A percentile compares a stretch with the other conserved stretches of the same genome.
Conservation (phyloP, 2,113 vertebrate genomes). For the Alexandromys fortis region DNA sequence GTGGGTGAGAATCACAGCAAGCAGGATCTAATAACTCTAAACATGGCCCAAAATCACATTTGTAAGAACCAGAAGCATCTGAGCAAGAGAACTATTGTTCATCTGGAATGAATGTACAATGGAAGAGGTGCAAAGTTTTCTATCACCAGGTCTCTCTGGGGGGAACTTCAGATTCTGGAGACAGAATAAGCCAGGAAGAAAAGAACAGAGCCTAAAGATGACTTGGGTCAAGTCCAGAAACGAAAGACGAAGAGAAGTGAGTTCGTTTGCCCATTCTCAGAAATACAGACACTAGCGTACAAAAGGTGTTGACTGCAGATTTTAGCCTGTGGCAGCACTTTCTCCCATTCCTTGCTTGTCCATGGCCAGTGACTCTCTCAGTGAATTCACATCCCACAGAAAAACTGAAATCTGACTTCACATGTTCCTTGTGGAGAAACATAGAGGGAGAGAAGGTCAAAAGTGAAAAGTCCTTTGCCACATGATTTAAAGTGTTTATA, state of each 20-base stretch:
- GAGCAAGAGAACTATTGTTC: neutral
- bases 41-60: neutral
- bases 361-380: conserved; percentile 5
- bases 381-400: neutral
- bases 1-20: neutral
- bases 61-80: conserved; percentile 2
- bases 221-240: neutral
- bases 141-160: neutral
- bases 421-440: neutral
- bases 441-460: neutral
- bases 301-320: neutral
- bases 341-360: conserved; percentile 23
- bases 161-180: neutral
- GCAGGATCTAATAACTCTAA: neutral
- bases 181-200: neutral
- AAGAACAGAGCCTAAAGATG: neutral
- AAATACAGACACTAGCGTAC: neutral
- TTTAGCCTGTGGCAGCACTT: neutral
- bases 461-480: neutral
- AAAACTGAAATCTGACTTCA: neutral
- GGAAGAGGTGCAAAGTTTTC: neutral
- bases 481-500: neutral
- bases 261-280: neutral
- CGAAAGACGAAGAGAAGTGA: neutral
- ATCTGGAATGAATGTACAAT: neutral